These are phyloP conservation scores for Sinella curviseta DNA, from an alignment of 1,140 invertebrate species.

Conservation along the genomic window DNA sequence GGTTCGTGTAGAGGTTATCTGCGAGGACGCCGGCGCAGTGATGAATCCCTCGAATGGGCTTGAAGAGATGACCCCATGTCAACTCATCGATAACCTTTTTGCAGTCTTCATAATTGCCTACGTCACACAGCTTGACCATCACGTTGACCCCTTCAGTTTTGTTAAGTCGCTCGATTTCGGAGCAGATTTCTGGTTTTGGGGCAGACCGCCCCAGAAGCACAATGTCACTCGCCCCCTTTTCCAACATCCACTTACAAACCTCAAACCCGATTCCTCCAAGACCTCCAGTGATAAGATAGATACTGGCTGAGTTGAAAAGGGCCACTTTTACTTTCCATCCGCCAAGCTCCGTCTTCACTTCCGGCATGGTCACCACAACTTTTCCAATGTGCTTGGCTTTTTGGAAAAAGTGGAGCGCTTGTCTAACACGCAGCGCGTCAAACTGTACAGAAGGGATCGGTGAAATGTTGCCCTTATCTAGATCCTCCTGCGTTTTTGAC, in stretches of 20 bases:
- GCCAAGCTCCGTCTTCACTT: neutral
- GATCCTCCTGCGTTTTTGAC: neutral
- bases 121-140: neutral
- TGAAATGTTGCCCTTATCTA: neutral
- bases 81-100: neutral
- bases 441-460: neutral
- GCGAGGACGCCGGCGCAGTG: neutral
- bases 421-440: neutral
- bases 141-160: neutral
- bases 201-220: neutral
- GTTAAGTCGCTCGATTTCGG: neutral
- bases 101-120: neutral
- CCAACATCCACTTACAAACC: slow-evolving; percentile 2
- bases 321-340: neutral
- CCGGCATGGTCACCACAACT: neutral
- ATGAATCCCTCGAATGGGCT: neutral
- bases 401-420: slow-evolving; percentile 2
- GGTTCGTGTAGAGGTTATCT: neutral
- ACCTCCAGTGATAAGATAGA: slow-evolving; percentile 3
- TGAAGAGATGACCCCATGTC: neutral
- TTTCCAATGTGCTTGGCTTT: slow-evolving; percentile 23
- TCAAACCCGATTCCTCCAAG: slow-evolving; percentile 10
- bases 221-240: neutral
- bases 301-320: neutral
- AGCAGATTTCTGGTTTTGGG: neutral